phyloP scores from a whole-genome alignment of 2,888 invertebrate genomes.

The Aspidiotus rigidus region DNA sequence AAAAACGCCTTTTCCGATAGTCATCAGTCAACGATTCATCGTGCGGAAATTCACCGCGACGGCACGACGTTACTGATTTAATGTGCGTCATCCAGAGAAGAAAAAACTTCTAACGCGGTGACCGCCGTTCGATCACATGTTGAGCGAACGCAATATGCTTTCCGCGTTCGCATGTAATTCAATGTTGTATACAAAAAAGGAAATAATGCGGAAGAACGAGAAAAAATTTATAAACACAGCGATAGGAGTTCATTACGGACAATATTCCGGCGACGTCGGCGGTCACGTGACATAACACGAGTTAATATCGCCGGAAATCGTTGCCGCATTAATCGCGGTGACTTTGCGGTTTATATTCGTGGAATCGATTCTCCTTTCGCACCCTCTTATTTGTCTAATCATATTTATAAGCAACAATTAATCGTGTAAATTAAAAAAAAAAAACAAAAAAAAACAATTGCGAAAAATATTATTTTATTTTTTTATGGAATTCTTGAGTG shows the following conservation, averaged over 20 bases:
- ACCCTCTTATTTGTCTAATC: too few species aligned
- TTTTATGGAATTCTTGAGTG: too few species aligned
- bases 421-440: too few species aligned
- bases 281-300: constrained; percentile 17
- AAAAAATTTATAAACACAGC: neutral
- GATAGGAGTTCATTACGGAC: constrained; percentile 1
- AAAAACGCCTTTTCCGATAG: too few species aligned
- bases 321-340: constrained; percentile 17
- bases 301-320: constrained; percentile 23
- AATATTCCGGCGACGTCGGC: constrained; percentile 2
- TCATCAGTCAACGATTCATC: neutral
- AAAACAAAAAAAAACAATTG: too few species aligned
- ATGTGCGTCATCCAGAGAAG: neutral
- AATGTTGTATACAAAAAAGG: neutral
- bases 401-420: too few species aligned
- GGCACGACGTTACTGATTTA: neutral
- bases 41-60: constrained; percentile 4
- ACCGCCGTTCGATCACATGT: constrained; percentile 7
- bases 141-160: neutral
- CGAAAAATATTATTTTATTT: too few species aligned
- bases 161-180: neutral
- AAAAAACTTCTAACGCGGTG: neutral
- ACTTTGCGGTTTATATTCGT: constrained; percentile 2
- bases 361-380: too few species aligned
- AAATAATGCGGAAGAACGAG: constrained; percentile 1